Conservation (phyloP, 2,797 vertebrate species). For the Phoebastria nigripes region DNA sequence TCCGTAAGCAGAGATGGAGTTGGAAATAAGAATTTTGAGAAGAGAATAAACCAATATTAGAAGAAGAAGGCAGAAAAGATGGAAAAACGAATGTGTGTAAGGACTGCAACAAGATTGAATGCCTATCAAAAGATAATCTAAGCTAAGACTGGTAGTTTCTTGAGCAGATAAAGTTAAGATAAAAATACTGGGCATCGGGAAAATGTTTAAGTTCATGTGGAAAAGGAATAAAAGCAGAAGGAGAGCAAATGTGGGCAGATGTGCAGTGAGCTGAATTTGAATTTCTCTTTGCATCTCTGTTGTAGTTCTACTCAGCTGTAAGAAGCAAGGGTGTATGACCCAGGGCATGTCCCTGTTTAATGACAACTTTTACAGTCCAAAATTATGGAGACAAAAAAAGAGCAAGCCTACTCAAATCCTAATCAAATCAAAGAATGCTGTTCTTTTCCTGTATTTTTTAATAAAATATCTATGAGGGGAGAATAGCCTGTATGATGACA, state of each 20-base stretch:
- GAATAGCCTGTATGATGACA: neutral
- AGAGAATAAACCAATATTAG: neutral
- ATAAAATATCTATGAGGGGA: neutral
- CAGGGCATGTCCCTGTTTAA: neutral
- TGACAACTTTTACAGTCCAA: neutral
- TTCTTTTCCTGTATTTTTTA: neutral
- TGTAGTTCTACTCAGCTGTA: neutral
- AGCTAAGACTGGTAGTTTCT: neutral
- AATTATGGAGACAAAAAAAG: neutral
- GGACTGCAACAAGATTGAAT: neutral
- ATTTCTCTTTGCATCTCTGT: neutral
- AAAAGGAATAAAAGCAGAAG: neutral
- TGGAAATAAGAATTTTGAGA: neutral
- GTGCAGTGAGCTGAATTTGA: neutral
- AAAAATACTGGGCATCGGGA: neutral
- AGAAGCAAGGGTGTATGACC: neutral
- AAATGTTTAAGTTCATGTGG: neutral
- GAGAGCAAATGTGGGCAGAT: neutral
- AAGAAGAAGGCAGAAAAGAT: neutral
- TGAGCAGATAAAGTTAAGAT: neutral
- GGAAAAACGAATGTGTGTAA: neutral
- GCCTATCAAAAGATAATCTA: neutral
- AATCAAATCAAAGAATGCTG: neutral
- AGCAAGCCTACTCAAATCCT: neutral
- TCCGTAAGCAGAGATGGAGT: neutral